These are phyloP conservation scores for Nasonia longicornis DNA, from an alignment of 1,140 invertebrate genomes.

Conservation along the genomic window DNA sequence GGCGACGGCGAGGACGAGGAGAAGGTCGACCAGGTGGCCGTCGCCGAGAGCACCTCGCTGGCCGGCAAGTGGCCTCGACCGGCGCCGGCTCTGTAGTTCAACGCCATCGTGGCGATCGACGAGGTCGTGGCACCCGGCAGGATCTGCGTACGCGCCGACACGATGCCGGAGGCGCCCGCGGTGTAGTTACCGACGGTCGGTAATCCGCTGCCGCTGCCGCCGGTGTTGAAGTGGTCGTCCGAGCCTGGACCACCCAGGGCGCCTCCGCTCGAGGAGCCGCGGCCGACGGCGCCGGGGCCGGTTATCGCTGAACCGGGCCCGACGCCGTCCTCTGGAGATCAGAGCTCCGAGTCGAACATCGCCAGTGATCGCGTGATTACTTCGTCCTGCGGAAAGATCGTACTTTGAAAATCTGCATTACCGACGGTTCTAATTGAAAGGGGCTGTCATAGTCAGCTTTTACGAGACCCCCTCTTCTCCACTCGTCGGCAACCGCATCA, in stretches of 20 bases:
- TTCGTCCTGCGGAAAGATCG: slow-evolving; percentile 72
- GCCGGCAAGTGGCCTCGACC: not conserved
- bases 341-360: slow-evolving; percentile 85
- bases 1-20: slow-evolving; percentile 55
- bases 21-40: slow-evolving; percentile 54
- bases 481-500: too few species aligned
- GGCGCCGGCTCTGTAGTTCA: not conserved
- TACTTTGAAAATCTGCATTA: too few species aligned
- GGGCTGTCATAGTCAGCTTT: too few species aligned
- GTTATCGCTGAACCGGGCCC: slow-evolving; percentile 45
- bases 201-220: not conserved
- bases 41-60: slow-evolving; percentile 38
- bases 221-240: not conserved
- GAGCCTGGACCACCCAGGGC: not conserved
- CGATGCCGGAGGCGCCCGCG: not conserved
- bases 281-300: slow-evolving; percentile 42
- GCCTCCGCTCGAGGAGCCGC: slow-evolving; percentile 9
- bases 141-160: not conserved
- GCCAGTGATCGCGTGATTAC: slow-evolving; percentile 84
- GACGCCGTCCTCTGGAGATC: slow-evolving; percentile 70
- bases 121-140: not conserved
- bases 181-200: not conserved
- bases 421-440: too few species aligned
- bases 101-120: not conserved
- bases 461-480: too few species aligned